Base-by-base conservation (phyloP, 2,113 vertebrate genomes). In the Brachyhypopomus gauderio region DNA sequence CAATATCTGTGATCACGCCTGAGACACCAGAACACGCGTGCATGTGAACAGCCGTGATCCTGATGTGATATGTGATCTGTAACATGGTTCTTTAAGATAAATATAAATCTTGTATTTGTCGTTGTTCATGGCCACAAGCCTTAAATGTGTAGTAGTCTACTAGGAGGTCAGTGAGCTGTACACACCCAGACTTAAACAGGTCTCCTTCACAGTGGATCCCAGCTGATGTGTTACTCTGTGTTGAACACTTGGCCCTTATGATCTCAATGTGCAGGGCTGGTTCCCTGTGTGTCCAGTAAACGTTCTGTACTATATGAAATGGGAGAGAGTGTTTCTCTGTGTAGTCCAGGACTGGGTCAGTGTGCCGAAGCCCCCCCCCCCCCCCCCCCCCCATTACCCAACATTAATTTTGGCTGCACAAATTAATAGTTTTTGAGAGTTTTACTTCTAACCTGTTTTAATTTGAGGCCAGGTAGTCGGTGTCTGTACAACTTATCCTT, bases 91-190 rank as follows among this genome's bases (percentile, higher is more conserved):
- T 34, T 30, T 25, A 45, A 56, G 79, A 59, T 64, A 64, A 36
- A 72, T 79, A 41, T 11, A 11, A 55, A 63, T 38, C 70, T 41
- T 73, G 59, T 12, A 67, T 67, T 80, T 66, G 52, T 52, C 71
- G 74, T 45, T 12, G 85, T 3, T 56, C 48, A 69, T 72, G 80
- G 73, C 77, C 69, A 75, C 64, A 85, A 80, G 77, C 82, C 78
- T 70, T 76, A 78, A 60, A 30, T 25, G 60, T 79, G 45, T 83
- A 77, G 78, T 41, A 85, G 34, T 75, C 66, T 14, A 41, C 48
- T 69, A 75, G 23, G 60, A 79, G 62, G 78, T 74, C 20, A 12
- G 52, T 25, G 60, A 74, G 59, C 34, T 0, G 14, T 56, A 63
- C 67, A 22, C 23, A 74, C 64, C 56, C 66, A 38, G 67, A 79